Percentiles rank a stretch among this genome's conserved stretches.
Evolutionary conservation across 2,888 invertebrate genomes (phyloP).

Genomic region (Cabera pusaria): DNA sequence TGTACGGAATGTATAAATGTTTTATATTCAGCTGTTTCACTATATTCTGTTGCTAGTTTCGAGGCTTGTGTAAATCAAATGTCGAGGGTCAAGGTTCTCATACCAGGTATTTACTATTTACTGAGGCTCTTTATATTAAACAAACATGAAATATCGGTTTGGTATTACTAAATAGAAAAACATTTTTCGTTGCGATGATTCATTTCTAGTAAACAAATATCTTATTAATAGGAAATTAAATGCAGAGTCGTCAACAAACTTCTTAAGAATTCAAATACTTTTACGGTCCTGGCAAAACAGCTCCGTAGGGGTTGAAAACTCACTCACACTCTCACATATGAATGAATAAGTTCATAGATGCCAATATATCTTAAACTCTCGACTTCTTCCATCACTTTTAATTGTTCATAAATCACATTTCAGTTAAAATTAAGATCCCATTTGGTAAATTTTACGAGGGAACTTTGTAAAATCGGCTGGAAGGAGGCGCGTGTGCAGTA

Average conservation of each 20-base stretch:
- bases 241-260: conserved; percentile 15
- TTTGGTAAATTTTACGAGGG: conserved; percentile 54
- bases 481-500: conserved; percentile 42
- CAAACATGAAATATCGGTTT: conserved; percentile 7
- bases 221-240: no score
- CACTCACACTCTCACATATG: conserved; percentile 29
- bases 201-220: no score
- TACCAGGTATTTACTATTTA: conserved; percentile 1
- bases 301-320: conserved; percentile 8
- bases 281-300: conserved; percentile 15
- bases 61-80: conserved; percentile 38
- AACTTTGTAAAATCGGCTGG: conserved; percentile 45
- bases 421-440: conserved; percentile 53
- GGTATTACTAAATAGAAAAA: background rate
- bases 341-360: conserved; percentile 40
- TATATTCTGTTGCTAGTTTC: conserved; percentile 29
- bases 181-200: no score
- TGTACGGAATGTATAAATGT: conserved; percentile 40
- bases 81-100: conserved; percentile 29
- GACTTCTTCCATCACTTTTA: conserved; percentile 49
- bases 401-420: conserved; percentile 56
- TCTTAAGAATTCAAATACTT: conserved; percentile 21
- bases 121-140: background rate
- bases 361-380: conserved; percentile 40
- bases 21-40: conserved; percentile 35